Conservation (phyloP, 2,113 vertebrate genomes). For the Clarias gariepinus region DNA sequence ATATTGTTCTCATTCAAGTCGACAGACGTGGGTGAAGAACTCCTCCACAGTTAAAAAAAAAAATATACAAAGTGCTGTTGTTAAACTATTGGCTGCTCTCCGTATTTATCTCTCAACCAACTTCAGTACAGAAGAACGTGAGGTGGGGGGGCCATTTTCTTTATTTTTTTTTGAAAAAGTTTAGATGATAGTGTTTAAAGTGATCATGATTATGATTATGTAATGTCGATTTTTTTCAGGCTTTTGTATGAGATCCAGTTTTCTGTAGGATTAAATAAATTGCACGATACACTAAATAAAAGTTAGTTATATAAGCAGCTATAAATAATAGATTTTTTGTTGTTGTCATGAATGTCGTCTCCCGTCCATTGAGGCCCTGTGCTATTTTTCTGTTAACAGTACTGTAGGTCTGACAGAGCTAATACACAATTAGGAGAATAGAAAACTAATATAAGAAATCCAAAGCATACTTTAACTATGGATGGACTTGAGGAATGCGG, state of each 20-base stretch:
- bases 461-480: background rate
- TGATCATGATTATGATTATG: background rate
- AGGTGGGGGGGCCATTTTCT: background rate
- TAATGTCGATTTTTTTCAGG: background rate
- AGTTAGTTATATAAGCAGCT: too few species aligned
- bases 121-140: background rate
- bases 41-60: too few species aligned
- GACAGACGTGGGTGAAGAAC: background rate
- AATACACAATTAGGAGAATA: too few species aligned
- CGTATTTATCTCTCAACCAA: background rate
- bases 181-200: background rate
- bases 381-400: background rate
- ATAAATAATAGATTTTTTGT: background rate
- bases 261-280: too few species aligned
- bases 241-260: background rate
- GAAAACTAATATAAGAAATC: background rate
- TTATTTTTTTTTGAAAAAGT: background rate
- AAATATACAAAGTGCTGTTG: too few species aligned
- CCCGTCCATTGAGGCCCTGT: background rate
- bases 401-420: background rate
- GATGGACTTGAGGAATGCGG: background rate
- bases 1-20: background rate
- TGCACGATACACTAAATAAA: too few species aligned
- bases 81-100: too few species aligned
- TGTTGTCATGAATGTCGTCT: background rate